Conservation (phyloP, 2,797 vertebrate species). For the Catamblyrhynchus diadema region DNA sequence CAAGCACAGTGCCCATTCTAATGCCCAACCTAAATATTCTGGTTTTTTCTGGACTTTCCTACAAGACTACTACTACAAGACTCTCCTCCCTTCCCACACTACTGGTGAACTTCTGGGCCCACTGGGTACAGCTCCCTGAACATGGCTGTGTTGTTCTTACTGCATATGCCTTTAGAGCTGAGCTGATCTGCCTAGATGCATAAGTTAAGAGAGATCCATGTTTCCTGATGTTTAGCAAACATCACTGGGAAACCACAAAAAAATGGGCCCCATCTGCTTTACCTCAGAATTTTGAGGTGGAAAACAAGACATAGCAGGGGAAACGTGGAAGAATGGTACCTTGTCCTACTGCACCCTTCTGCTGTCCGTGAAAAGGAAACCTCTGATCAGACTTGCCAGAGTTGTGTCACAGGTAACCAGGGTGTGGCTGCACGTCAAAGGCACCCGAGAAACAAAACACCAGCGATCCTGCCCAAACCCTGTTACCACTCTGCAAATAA, state of each 20-base stretch:
- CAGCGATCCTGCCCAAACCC: neutral
- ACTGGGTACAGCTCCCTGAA: neutral
- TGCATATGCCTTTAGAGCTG: rapidly evolving
- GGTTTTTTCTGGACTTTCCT: neutral
- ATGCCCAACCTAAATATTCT: neutral
- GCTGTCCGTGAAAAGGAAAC: neutral
- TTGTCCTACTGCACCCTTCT: neutral
- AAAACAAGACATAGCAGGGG: neutral
- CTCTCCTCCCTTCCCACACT: neutral
- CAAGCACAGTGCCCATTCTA: neutral
- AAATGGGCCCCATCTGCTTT: neutral
- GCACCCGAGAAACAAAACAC: neutral
- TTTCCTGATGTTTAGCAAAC: neutral
- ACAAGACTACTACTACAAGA: neutral
- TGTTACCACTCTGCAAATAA: neutral
- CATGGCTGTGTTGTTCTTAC: neutral
- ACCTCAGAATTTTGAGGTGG: neutral
- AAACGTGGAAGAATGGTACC: rapidly evolving
- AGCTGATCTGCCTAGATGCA: neutral
- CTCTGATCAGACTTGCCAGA: neutral
- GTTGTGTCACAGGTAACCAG: neutral
- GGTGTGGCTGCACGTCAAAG: neutral
- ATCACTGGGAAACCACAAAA: neutral
- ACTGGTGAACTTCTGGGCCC: neutral
- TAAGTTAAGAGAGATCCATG: neutral